phyloP scores from a whole-genome alignment of 2,113 vertebrate genomes.

The Thamnaconus septentrionalis region DNA sequence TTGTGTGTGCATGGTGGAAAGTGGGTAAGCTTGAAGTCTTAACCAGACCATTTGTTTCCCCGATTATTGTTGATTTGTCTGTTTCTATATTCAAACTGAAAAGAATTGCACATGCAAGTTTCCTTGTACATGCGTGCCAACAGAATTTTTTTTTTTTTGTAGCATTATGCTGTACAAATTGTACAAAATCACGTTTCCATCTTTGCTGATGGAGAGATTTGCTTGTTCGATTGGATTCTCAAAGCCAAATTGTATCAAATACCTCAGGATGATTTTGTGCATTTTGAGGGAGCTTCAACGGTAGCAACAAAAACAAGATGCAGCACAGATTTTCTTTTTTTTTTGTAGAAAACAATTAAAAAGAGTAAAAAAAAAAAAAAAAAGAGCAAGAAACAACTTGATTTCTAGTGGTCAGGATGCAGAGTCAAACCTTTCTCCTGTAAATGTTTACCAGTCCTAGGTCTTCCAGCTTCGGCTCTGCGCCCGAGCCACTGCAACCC shows the following conservation, averaged over 20 bases:
- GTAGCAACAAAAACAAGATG: constrained; percentile 44
- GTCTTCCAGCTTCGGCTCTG: constrained; percentile 71
- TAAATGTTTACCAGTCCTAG: constrained; percentile 72
- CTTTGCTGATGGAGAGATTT: constrained; percentile 50
- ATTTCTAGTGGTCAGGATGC: constrained; percentile 39
- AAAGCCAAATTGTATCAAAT: constrained; percentile 75
- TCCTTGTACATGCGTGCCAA: constrained; percentile 45
- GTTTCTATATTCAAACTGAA: constrained; percentile 41
- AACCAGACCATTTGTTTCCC: constrained; percentile 41
- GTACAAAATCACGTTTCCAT: constrained; percentile 41
- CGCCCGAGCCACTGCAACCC: constrained; percentile 47
- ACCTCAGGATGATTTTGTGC: constrained; percentile 78
- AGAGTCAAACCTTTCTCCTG: constrained; percentile 52
- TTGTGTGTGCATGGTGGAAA: constrained; percentile 52
- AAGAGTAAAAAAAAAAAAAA: constrained; percentile 7
- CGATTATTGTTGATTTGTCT: constrained; percentile 42
- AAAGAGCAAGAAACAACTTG: constrained; percentile 4
- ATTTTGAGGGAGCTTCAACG: constrained; percentile 48
- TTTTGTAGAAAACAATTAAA: constrained; percentile 38
- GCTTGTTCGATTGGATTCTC: constrained; percentile 63
- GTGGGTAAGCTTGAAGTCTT: constrained; percentile 67
- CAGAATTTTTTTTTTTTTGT: constrained; percentile 29
- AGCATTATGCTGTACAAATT: constrained; percentile 46
- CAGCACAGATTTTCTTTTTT: constrained; percentile 39
- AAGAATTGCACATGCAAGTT: constrained; percentile 54